phyloP scores from a whole-genome alignment of 1,140 invertebrate genomes.

The Parasteatoda tepidariorum region DNA sequence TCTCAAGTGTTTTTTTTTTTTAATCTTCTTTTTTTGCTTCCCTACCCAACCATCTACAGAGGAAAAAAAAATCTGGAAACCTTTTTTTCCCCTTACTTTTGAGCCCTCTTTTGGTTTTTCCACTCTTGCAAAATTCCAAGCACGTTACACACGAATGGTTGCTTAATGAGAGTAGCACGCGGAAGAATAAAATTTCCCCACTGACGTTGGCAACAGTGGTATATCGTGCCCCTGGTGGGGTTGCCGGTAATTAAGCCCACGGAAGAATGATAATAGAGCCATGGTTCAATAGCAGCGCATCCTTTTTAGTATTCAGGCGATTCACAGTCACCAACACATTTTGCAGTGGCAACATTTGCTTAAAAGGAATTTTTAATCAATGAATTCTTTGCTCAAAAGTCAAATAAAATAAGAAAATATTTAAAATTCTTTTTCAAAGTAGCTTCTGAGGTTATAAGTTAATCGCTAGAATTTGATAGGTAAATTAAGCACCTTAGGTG shows the following conservation, averaged over 20 bases:
- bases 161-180: slow-evolving; percentile 37
- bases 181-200: slow-evolving; percentile 35
- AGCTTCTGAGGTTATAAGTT: too few relatives aligned
- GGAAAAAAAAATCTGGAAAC: not conserved
- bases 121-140: slow-evolving; percentile 5
- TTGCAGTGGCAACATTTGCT: not conserved
- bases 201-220: slow-evolving; percentile 34
- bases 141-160: slow-evolving; percentile 43
- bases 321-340: not conserved
- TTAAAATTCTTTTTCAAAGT: too few relatives aligned
- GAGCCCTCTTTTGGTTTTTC: not conserved
- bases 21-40: not conserved
- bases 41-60: too few relatives aligned
- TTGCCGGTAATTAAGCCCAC: slow-evolving; percentile 15
- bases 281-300: not conserved
- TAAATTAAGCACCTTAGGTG: too few relatives aligned
- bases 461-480: too few relatives aligned
- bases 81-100: not conserved
- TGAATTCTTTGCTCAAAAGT: too few relatives aligned
- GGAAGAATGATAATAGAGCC: not conserved
- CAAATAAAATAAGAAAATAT: too few relatives aligned
- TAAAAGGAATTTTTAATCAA: too few relatives aligned
- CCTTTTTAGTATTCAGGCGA: not conserved
- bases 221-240: not conserved
- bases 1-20: slow-evolving; percentile 19